Evolutionary conservation across 2,113 vertebrate genomes (phyloP), one percentile per base, ranked within the genome.

Genomic region (Puntigrus tetrazona): DNA sequence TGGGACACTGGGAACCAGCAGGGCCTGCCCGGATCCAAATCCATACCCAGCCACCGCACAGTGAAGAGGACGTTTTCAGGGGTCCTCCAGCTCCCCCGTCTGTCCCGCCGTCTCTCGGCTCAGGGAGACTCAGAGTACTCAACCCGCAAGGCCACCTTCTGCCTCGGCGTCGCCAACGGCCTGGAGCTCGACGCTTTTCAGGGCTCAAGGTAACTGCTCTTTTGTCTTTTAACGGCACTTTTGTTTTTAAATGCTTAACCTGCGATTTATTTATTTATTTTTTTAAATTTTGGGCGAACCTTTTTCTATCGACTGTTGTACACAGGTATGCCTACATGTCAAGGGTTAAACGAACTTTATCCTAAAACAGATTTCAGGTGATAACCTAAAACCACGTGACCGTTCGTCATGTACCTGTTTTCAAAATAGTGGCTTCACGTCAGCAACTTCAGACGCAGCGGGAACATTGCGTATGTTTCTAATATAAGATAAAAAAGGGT

Each of bases 1-100:
- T 90, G 89, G 91, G 91, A 91, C 52, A 86, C 84, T 1, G 59
- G 16, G 2, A 86, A 88, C 27, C 67, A n/a, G 67, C 88, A 85
- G 79, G 59, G 63, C 43, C 47, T 65, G 9, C 57, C 4, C 34
- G 82, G 89, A n/a, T 73, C 59, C 1, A 76, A 55, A 4, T 74
- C 85, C 8, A 67, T 86, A 4, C 47, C 36, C 1, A 79, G 27
- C 1, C 31, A 61, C 74, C 50, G 77, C 91, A 61, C n/a, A 88
- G 91, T 96, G 67, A 91, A 91, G 85, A 94, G 95, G 65, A 88
- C 92, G 5, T 95, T 93, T 89, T 96, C 95, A 0, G 96, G 96
- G 18, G 92, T 89, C 10, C 94, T 94, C 1, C 69, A 95, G 81
- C 92, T 96, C 41, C 96, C 96, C 0, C 90, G 91, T 0, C 85